Evolutionary conservation across 2,888 invertebrate species (phyloP).

Genomic region (Fragum sueziense): DNA sequence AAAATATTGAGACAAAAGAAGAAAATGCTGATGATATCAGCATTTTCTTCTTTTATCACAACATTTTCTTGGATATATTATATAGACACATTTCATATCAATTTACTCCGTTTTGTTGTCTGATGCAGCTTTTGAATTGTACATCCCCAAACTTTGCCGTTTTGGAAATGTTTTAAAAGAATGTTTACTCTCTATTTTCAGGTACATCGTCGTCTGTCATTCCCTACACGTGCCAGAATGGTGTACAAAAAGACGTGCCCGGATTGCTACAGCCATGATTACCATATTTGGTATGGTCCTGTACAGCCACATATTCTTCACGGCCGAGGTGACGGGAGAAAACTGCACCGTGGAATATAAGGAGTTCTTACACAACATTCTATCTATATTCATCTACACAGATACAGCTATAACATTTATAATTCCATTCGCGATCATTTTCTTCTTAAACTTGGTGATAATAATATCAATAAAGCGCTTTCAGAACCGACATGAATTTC

Average conservation of each 20-base stretch:
- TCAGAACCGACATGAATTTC: slow-evolving; percentile 29
- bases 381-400: slow-evolving; percentile 67
- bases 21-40: too few relatives aligned
- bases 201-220: slow-evolving; percentile 91
- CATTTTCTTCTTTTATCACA: too few relatives aligned
- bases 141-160: too few relatives aligned
- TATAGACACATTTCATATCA: too few relatives aligned
- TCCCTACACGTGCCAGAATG: slow-evolving; percentile 85
- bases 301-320: slow-evolving; percentile 71
- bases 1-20: too few relatives aligned
- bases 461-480: slow-evolving; percentile 46
- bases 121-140: too few relatives aligned
- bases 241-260: slow-evolving; percentile 68
- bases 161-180: too few relatives aligned
- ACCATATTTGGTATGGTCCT: slow-evolving; percentile 61
- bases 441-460: slow-evolving; percentile 68
- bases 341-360: slow-evolving; percentile 50
- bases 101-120: too few relatives aligned
- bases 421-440: slow-evolving; percentile 67
- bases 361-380: slow-evolving; percentile 54
- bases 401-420: slow-evolving; percentile 70
- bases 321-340: slow-evolving; percentile 53
- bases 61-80: too few relatives aligned
- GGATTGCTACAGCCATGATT: slow-evolving; percentile 57
- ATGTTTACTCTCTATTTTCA: slow-evolving; percentile 68